Evolutionary conservation across 2,797 vertebrate species (phyloP).

Genomic region (Ceryle rudis): DNA sequence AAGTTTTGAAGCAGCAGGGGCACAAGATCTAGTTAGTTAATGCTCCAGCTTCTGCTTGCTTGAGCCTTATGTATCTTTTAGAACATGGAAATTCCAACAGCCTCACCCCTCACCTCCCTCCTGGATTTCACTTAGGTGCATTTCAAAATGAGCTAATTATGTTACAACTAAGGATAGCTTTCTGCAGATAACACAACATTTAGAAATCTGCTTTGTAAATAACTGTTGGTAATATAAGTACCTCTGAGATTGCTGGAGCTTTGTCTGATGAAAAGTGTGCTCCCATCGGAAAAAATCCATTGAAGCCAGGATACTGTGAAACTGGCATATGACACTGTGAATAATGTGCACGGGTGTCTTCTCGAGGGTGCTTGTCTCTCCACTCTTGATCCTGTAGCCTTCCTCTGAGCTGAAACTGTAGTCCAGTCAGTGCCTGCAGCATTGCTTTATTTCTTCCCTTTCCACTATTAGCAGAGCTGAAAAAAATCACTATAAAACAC

Average conservation of each 20-base stretch:
- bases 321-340: slow-evolving; percentile 19
- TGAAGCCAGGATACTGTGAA: slow-evolving; percentile 49
- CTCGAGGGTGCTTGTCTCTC: slow-evolving; percentile 61
- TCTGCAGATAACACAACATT: background rate
- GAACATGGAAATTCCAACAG: background rate
- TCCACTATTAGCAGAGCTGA: slow-evolving; percentile 41
- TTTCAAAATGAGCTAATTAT: background rate
- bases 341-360: slow-evolving; percentile 58
- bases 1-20: background rate
- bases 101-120: background rate
- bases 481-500: slow-evolving; percentile 65
- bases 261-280: slow-evolving; percentile 68
- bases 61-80: background rate
- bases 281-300: slow-evolving; percentile 53
- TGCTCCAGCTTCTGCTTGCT: background rate
- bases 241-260: slow-evolving; percentile 73
- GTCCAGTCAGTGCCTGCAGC: slow-evolving; percentile 76
- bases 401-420: slow-evolving; percentile 75
- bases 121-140: background rate
- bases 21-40: background rate
- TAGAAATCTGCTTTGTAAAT: slow-evolving; percentile 20
- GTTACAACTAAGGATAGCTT: background rate
- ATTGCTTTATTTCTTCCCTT: slow-evolving; percentile 73
- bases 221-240: slow-evolving; percentile 51
- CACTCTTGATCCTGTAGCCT: slow-evolving; percentile 72